Evolutionary conservation across 2,113 vertebrate genomes (phyloP), one percentile per base, ranked within the genome.

Genomic region (Aegotheles bennettii): DNA sequence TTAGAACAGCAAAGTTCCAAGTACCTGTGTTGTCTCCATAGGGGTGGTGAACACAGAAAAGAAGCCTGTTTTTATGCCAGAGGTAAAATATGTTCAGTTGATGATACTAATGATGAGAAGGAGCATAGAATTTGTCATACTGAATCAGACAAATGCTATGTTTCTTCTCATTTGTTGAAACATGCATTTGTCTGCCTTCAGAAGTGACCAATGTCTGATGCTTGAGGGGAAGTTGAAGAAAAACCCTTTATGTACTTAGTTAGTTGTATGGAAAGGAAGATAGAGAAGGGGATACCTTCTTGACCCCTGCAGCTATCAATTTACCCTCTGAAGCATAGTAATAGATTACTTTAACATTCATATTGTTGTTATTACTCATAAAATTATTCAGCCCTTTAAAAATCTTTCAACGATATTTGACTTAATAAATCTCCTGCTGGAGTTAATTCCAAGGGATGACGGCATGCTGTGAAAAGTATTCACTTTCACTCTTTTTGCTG

Each of bases 391-490:
- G 45, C 51, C 63, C 77, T 93, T 95, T 93, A 86, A 96, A 94
- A 96, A 73, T 84, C 82, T 93, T 96, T 80, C 63, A 88, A 36
- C 35, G 4, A 75, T 88, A 93, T 95, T 97, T 95, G 93, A 83
- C 31, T 94, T 94, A 89, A 94, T 94, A 94, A n/a, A 84, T 96
- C 89, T 93, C 95, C 95, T 92, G 87, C 94, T 96, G 94, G 83
- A 96, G 42, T 93, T 96, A 92, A 94, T 96, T 95, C 94, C 67
- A 88, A 92, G 36, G 73, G 69, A 90, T 67, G 77, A 76, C 13
- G 45, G 16, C 94, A 69, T 59, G 69, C 94, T 96, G 89, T 78
- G 95, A 87, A 84, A 87, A 87, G n/a, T 51, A 84, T 84, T 94
- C 91, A 70, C 74, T 96, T 93, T 47, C 74, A 87, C 16, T 57